phyloP scores from a whole-genome alignment of 1,140 invertebrate species.

The Oryzaephilus surinamensis region DNA sequence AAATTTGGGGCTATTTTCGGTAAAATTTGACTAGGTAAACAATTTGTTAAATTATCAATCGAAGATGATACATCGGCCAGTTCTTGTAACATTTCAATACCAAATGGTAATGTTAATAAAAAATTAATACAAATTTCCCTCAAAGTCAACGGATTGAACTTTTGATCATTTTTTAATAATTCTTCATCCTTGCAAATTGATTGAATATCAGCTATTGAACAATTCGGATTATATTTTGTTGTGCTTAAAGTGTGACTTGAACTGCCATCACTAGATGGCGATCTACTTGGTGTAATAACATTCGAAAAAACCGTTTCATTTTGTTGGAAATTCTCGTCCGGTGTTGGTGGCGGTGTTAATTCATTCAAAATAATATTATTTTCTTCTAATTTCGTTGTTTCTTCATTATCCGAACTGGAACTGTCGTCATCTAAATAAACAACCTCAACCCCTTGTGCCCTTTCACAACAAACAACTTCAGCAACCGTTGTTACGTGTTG shows the following conservation, averaged over 20 bases:
- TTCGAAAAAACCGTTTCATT: conserved; percentile 13
- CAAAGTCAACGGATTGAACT: conserved; percentile 29
- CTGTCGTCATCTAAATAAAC: conserved; percentile 24
- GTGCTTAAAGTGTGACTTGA: conserved; percentile 44
- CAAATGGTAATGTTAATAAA: conserved; percentile 52
- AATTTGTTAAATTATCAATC: conserved; percentile 33
- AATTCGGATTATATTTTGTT: conserved; percentile 38
- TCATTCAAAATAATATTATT: conserved; percentile 8
- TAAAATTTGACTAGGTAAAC: conserved; percentile 10
- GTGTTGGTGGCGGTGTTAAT: conserved; percentile 27
- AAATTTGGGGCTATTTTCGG: conserved; percentile 10
- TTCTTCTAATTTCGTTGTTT: conserved; percentile 6
- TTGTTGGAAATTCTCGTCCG: no score
- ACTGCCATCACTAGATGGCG: conserved; percentile 37
- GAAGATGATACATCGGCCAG: conserved; percentile 51
- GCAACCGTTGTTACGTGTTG: conserved; percentile 6
- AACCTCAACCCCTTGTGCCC: conserved; percentile 15
- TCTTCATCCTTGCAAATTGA: conserved; percentile 33
- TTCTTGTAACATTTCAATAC: conserved; percentile 51
- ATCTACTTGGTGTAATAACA: conserved; percentile 18
- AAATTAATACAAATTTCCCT: conserved; percentile 49
- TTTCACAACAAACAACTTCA: conserved; percentile 3
- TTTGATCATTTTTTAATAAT: conserved; percentile 14
- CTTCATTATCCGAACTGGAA: conserved; percentile 5
- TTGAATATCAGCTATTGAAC: conserved; percentile 32